Percentiles rank a stretch among this genome's conserved stretches.
phyloP scores from a whole-genome alignment of 2,797 vertebrate species.

The Petrocephalus sullivani region DNA sequence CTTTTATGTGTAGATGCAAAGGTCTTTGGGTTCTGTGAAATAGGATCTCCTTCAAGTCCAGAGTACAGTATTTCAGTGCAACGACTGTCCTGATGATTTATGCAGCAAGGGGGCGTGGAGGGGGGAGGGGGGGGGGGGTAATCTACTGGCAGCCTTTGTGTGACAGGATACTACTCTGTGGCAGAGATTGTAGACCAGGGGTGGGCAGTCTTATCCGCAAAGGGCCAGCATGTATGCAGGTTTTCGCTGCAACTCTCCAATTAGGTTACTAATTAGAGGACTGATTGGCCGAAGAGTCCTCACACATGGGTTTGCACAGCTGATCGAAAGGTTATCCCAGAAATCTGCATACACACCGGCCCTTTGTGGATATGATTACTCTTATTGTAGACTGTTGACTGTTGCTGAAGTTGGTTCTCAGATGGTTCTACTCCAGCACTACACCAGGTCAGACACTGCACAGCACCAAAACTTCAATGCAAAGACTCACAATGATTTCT shows the following conservation, averaged over 20 bases:
- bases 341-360: too few relatives aligned
- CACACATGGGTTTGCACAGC: too few relatives aligned
- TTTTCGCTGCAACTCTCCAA: too few relatives aligned
- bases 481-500: background rate
- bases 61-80: slow-evolving; percentile 32
- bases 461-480: background rate
- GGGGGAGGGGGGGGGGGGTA: background rate
- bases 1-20: slow-evolving; percentile 51
- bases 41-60: slow-evolving; percentile 45
- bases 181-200: background rate
- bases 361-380: too few relatives aligned
- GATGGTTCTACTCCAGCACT: background rate
- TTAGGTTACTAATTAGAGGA: too few relatives aligned
- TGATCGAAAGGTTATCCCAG: too few relatives aligned
- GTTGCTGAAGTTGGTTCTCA: background rate
- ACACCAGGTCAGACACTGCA: background rate
- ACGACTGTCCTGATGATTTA: slow-evolving; percentile 32
- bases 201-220: too few relatives aligned
- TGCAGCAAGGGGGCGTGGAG: background rate
- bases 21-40: slow-evolving; percentile 44
- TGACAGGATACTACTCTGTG: slow-evolving; percentile 26
- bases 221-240: too few relatives aligned
- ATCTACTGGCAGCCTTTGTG: slow-evolving; percentile 30
- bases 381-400: background rate
- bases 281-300: too few relatives aligned